Evolutionary conservation across 2,888 invertebrate species (phyloP).

Genomic region (Acleris emargana): DNA sequence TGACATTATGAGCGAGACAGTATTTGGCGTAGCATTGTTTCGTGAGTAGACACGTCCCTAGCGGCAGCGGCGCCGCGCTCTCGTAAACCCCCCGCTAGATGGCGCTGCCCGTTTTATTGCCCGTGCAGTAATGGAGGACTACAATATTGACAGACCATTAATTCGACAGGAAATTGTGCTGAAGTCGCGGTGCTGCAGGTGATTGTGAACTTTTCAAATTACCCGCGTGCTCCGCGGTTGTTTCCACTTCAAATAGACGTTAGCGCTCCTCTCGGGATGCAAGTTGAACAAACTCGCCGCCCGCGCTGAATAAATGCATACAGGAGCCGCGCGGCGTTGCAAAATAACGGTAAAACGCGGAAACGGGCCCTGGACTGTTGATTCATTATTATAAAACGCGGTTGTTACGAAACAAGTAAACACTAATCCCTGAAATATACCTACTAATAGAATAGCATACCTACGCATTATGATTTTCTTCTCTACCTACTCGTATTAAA

Average conservation of each 20-base stretch:
- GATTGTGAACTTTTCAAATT: conserved; percentile 84
- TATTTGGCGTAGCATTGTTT: conserved; percentile 6
- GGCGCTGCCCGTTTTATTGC: conserved; percentile 74
- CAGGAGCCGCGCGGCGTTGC: conserved; percentile 5
- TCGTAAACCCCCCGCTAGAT: conserved; percentile 73
- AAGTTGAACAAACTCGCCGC: conserved; percentile 58
- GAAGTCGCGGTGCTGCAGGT: conserved; percentile 74
- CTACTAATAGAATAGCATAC: too few species aligned
- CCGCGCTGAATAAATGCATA: conserved; percentile 21
- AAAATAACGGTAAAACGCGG: neutral
- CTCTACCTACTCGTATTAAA: too few species aligned
- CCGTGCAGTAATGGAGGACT: conserved; percentile 76
- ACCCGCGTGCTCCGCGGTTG: conserved; percentile 72
- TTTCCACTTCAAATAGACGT: conserved; percentile 69
- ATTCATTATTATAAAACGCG: too few species aligned
- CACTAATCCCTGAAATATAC: too few species aligned
- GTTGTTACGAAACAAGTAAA: too few species aligned
- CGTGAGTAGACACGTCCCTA: neutral
- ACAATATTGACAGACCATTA: conserved; percentile 83
- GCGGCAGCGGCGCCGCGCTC: conserved; percentile 53
- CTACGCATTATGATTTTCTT: too few species aligned
- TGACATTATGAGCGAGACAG: conserved; percentile 8
- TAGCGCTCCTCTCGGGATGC: conserved; percentile 35
- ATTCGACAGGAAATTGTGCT: conserved; percentile 82
- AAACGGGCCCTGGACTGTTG: too few species aligned